Base-by-base conservation (phyloP, 2,888 invertebrate genomes). In the Barypeithes pellucidus region DNA sequence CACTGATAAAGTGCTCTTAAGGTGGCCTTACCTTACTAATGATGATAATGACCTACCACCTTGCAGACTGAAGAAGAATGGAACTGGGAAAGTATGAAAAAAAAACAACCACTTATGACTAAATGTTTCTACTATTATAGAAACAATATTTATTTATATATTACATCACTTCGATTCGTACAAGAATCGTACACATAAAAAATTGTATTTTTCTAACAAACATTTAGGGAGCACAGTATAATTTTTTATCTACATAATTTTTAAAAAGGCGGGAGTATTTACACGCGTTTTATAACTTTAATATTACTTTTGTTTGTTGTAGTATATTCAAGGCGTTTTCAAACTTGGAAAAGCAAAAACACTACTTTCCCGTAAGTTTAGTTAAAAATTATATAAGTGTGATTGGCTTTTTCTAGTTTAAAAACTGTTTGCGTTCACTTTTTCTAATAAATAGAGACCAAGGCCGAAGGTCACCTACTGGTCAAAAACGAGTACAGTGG, bases 151-250 rank as follows among this genome's bases (percentile, higher is more conserved):
- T 85, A 84, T 82, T 84, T 83, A 83, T 85, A 85, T 86, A 84
- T 84, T 85, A 86, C 85, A 86, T 86, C 85, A 86, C 86, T 84
- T 67, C 82, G 86, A 86, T 85, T 84, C 86, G 29, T 84, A 82
- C 83, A 80, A 84, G 85, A 86, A 86, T 85, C 85, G 80, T 85
- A 86, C 85, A 86, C 86, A 86, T 86, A 86, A 85, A 86, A 86
- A 86, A 86, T 85, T 85, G 85, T 85, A 71, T 70, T 71, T 67
- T 71, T 82, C 86, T 85, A 85, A 84, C 82, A 84, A 85, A 84
- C 84, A 84, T 84, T 84, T 82, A 84, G 84, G 84, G 83, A 85
- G 85, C 84, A 85, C 85, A 84, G 82, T 83, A 83, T 83, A 70
- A 67, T 76, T 68, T 73, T 67, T 82, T 85, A 85, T 85, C 84